Conservation (phyloP, 2,888 invertebrate species). For the Holacanthella duospinosa region DNA sequence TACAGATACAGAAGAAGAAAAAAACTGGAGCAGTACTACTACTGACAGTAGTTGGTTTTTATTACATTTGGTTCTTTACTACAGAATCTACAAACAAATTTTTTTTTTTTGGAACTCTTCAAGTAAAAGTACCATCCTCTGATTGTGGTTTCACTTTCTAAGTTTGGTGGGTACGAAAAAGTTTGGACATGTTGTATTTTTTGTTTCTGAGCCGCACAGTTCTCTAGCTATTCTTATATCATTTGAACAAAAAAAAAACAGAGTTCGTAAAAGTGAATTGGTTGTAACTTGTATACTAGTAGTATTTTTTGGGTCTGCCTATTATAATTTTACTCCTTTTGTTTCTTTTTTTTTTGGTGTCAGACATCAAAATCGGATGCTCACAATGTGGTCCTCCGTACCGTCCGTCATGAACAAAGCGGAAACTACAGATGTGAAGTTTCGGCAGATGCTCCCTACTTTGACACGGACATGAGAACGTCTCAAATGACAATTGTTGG, state of each 20-base stretch:
- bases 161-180: too few relatives aligned
- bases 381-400: constrained; percentile 32
- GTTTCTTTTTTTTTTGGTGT: constrained; percentile 1
- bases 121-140: too few relatives aligned
- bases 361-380: constrained; percentile 36
- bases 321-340: neutral
- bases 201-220: neutral
- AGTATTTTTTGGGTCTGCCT: neutral
- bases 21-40: neutral
- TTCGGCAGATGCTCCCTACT: constrained; percentile 36
- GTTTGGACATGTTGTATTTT: neutral
- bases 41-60: neutral
- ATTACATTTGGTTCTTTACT: neutral
- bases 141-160: too few relatives aligned
- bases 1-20: neutral
- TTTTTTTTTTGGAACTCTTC: too few relatives aligned
- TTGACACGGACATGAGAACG: constrained; percentile 35
- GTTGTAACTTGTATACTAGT: too few relatives aligned
- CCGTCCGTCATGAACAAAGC: constrained; percentile 37
- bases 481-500: constrained; percentile 38
- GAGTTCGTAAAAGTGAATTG: constrained; percentile 9
- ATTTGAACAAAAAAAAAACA: neutral
- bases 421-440: constrained; percentile 36
- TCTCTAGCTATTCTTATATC: neutral
- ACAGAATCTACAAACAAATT: neutral